phyloP scores from a whole-genome alignment of 92 coral and sea anemone species.

The Zoanthus sociatus region DNA sequence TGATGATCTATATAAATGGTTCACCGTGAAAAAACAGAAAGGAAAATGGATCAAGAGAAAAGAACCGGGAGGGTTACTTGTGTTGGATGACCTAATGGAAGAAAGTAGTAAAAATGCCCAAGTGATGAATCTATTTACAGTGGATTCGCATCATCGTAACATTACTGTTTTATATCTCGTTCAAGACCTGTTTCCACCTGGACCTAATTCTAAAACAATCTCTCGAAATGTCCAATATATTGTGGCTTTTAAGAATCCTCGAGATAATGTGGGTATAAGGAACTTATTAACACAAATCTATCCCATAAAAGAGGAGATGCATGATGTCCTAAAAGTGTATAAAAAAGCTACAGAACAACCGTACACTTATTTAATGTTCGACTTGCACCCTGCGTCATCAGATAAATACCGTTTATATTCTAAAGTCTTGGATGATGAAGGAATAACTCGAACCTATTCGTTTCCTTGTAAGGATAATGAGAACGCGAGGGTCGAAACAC shows the following conservation, averaged over 20 bases:
- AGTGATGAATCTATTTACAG: constrained; percentile 52
- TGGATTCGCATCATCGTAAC: constrained; percentile 48
- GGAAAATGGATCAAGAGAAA: not conserved
- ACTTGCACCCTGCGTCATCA: not conserved
- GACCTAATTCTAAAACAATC: constrained; percentile 21
- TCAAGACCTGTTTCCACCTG: constrained; percentile 53
- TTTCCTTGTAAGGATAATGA: no score
- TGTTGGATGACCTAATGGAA: constrained; percentile 52
- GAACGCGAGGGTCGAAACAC: no score
- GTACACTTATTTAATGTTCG: not conserved
- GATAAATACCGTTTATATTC: not conserved
- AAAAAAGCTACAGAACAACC: not conserved
- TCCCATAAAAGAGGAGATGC: not conserved
- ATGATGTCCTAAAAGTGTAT: no score
- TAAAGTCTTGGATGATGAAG: not conserved
- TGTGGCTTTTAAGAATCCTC: constrained; percentile 47
- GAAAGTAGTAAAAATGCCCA: constrained; percentile 24
- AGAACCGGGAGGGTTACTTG: not conserved
- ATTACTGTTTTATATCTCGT: constrained; percentile 38
- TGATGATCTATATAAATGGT: not conserved
- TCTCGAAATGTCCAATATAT: constrained; percentile 3
- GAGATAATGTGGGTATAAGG: constrained; percentile 21
- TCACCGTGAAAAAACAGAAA: not conserved
- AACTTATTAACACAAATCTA: constrained; percentile 3
- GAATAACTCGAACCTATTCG: not conserved